Base-by-base conservation (phyloP, 2,888 invertebrate genomes). In the Thecocarcelia acutangulata region DNA sequence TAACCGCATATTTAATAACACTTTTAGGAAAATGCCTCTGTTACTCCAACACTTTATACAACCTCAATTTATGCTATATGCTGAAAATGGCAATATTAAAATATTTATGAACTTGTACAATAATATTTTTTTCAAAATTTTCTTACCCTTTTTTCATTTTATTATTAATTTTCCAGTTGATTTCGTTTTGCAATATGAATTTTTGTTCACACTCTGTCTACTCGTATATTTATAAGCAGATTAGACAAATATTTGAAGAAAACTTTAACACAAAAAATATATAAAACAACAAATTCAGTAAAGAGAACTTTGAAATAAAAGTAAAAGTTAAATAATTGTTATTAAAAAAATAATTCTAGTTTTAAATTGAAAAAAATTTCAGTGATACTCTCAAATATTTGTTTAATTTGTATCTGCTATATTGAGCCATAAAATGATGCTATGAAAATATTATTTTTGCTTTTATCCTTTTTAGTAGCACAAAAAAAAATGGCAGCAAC, bases 111-210 rank as follows among this genome's bases (percentile, higher is more conserved):
- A 12, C 17, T 56, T 56, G 6, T 42, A 11, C 17, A 28, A 13
- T n/a, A 48, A 58, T 48, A 48, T 24, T 48, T 17, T 63, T 33
- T 48, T 33, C 15, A 33, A 63, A 33, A 17, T 33, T 9, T 33
- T 21, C 40, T 66, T 52, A 42, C 40, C 42, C 13, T 28, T 6
- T 0, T 61, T 9, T 1, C 9, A 42, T 46, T 15, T 44, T 11
- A 9, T 54, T 52, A 48, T 37, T 50, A 59, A 72, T 66, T 78
- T 72, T 52, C 24, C 59, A 66, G 58, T 52, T 78, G 58, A 66
- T 72, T 78, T 52, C 13, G 11, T 61, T 21, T 42, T 48, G 19
- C 12, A 42, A 46, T 3, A 42, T 2, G 21, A 54, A 6, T 42
- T 15, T 40, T 42, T 37, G 3, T 6, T 33, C 37, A 61, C 42